Evolutionary conservation across 1,140 invertebrate species (phyloP).

Genomic region (Anthonomus grandis): DNA sequence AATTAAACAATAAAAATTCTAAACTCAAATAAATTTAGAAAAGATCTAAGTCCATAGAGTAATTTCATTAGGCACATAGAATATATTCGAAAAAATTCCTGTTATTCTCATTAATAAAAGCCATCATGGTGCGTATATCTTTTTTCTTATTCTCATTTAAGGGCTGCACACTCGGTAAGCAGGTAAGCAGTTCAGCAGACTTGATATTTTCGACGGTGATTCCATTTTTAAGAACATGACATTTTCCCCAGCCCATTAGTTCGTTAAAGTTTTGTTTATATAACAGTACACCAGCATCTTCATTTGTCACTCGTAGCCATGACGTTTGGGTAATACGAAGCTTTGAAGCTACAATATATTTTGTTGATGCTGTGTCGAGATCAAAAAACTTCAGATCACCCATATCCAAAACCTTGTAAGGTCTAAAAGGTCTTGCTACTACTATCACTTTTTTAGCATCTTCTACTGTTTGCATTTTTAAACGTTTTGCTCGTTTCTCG

Average conservation of each 20-base stretch:
- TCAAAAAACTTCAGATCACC: slow-evolving; percentile 4
- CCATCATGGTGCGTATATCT: background rate
- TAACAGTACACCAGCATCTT: background rate
- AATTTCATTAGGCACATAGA: too few species aligned
- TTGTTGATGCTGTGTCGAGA: background rate
- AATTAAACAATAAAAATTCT: too few species aligned
- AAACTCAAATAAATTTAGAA: too few species aligned
- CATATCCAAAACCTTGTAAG: too few species aligned
- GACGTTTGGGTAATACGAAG: too few species aligned
- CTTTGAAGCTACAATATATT: background rate
- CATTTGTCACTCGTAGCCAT: too few species aligned
- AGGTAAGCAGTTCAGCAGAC: background rate
- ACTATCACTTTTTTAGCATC: background rate
- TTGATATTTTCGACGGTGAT: background rate
- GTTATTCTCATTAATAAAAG: too few species aligned
- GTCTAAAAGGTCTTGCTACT: background rate
- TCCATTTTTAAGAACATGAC: slow-evolving; percentile 3
- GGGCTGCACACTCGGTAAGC: background rate
- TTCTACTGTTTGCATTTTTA: background rate
- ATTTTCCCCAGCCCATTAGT: too few species aligned
- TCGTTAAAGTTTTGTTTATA: background rate
- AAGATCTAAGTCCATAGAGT: too few species aligned
- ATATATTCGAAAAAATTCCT: too few species aligned
- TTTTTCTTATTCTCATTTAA: slow-evolving; percentile 1
- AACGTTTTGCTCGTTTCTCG: background rate